Evolutionary conservation across 35 echinoderm and acorn worm genomes (phyloP).

Genomic region (Eucidaris tribuloides): DNA sequence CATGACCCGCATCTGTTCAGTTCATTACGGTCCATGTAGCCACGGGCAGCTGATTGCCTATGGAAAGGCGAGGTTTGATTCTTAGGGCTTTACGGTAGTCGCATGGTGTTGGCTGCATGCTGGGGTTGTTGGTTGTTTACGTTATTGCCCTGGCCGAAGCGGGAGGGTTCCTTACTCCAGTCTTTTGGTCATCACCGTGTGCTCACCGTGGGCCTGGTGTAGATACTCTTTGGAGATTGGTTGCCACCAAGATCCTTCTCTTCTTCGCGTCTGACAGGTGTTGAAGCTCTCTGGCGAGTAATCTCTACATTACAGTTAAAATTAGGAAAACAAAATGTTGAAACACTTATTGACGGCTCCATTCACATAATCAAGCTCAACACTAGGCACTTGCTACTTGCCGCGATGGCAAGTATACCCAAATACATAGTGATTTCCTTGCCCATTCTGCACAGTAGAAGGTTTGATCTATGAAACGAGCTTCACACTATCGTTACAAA

Average conservation of each 20-base stretch:
- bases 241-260: conserved; percentile 79
- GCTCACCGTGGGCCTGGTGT: conserved; percentile 61
- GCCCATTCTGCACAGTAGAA: too few species aligned
- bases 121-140: background rate
- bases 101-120: background rate
- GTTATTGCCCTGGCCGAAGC: conserved; percentile 33
- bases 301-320: too few species aligned
- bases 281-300: conserved; percentile 78
- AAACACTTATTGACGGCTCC: too few species aligned
- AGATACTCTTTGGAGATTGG: conserved; percentile 67
- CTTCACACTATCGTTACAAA: too few species aligned
- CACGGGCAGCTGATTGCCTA: background rate
- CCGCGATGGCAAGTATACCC: too few species aligned
- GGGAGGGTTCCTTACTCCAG: conserved; percentile 74
- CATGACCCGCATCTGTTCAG: background rate
- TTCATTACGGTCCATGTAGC: background rate
- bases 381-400: too few species aligned
- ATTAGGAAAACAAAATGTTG: too few species aligned
- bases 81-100: background rate
- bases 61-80: too few species aligned
- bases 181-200: conserved; percentile 64
- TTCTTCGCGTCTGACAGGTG: conserved; percentile 55
- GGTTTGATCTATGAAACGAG: too few species aligned
- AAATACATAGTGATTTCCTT: too few species aligned
- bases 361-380: too few species aligned